Base-by-base conservation (phyloP, 2,888 invertebrate genomes). In the Deroplatys truncata region DNA sequence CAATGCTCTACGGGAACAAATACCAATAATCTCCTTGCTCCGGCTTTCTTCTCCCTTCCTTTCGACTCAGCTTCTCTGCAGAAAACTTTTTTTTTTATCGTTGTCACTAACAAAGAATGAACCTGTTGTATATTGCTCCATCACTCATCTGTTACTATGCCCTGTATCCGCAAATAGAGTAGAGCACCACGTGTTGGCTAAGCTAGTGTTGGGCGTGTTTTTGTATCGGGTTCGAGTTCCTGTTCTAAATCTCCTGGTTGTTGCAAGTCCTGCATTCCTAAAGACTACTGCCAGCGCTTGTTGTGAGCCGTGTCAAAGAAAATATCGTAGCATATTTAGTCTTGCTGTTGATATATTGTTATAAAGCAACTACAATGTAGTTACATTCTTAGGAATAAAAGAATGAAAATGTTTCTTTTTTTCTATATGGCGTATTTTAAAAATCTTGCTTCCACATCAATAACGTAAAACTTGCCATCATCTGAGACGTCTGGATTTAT, bases 21-120 rank as follows among this genome's bases (percentile, higher is more conserved):
- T 86, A 86, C 86, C 86, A 82, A 86, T 86, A 86, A 86, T 86
- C 86, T 82, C 82, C 31, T 72, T 85, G 25, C n/a, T 85, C 85
- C 85, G 28, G n/a, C 85, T 35, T 31, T 85, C 85, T 43, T 85
- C 49, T 43, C 43, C 56, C 85, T 85, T 85, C 49, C 56, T 85
- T 85, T 72, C 20, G 56, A 72, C 10, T 20, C 56, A 72, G 56
- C 56, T 72, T 72, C 56, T 72, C 56, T 72, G 56, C 56, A 72
- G 56, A 72, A 72, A 72, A 72, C 20, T 72, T 72, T 72, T 72
- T 72, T 72, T 72, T 72, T 72, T 72, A 72, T 72, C 20, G 20
- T 72, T 72, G 56, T 72, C 56, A 20, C 56, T 72, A 72, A 72
- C 56, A 72, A 72, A 72, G 56, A 72, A 72, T 72, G 56, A 72